Evolutionary conservation across 2,113 vertebrate genomes (phyloP).

Genomic region (Xiphorhynchus elegans): DNA sequence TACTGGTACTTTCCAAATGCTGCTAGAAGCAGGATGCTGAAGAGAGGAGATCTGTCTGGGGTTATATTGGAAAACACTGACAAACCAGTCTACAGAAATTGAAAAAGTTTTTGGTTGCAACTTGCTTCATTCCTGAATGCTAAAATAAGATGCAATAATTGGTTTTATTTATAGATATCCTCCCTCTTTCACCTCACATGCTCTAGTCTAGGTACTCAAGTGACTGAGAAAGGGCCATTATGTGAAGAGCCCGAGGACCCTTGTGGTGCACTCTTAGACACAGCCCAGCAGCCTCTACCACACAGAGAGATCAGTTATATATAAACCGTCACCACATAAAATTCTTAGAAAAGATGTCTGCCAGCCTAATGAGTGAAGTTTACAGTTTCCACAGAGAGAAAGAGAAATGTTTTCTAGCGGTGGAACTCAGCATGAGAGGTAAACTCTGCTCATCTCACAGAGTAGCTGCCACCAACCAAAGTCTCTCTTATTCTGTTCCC

Average conservation of each 20-base stretch:
- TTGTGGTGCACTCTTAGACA: background rate
- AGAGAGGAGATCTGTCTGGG: accelerated
- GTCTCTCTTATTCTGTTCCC: background rate
- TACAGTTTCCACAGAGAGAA: background rate
- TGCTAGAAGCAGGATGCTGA: background rate
- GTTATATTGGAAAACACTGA: background rate
- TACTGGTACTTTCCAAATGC: background rate
- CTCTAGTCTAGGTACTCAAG: background rate
- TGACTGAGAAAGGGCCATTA: background rate
- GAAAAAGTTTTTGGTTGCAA: background rate
- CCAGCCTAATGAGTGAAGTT: background rate
- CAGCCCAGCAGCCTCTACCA: background rate
- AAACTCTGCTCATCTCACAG: background rate
- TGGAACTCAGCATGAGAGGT: background rate
- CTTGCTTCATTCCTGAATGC: background rate
- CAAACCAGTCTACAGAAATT: background rate
- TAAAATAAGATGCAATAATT: background rate
- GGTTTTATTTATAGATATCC: background rate
- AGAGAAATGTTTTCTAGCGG: background rate
- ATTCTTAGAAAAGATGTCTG: background rate
- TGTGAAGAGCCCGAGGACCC: background rate
- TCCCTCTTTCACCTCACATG: background rate
- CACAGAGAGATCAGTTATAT: background rate
- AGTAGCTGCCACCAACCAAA: background rate
- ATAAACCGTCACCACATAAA: background rate